Evolutionary conservation across 2,113 vertebrate genomes (phyloP).

Genomic region (Amblyornis subalaris): DNA sequence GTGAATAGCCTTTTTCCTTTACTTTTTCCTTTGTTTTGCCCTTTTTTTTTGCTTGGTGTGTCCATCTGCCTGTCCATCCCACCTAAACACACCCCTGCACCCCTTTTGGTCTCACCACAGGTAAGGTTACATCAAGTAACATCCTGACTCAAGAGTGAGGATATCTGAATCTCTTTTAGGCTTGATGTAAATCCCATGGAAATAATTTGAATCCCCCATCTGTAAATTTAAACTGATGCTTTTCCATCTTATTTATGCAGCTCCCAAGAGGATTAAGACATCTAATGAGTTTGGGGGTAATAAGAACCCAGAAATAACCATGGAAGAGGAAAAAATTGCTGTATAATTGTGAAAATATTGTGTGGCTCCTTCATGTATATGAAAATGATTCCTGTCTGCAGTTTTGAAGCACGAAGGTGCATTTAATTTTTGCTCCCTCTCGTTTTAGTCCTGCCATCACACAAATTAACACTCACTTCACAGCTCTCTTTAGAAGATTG

Average conservation of each 20-base stretch:
- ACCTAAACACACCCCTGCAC: background rate
- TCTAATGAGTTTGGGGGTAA: background rate
- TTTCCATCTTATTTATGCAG: background rate
- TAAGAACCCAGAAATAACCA: background rate
- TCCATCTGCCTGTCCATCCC: background rate
- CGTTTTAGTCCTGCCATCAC: background rate
- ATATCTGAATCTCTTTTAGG: background rate
- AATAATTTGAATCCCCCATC: background rate
- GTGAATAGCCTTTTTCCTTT: conserved; percentile 62
- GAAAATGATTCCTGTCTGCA: background rate
- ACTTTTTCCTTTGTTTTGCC: background rate
- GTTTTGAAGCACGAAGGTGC: background rate
- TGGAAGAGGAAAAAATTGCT: background rate
- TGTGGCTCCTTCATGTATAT: background rate
- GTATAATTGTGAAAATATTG: background rate
- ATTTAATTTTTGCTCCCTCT: background rate
- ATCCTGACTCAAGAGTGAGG: background rate
- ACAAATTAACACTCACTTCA: fast-evolving
- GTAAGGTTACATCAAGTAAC: background rate
- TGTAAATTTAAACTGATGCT: background rate
- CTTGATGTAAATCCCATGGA: background rate
- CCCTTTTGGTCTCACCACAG: background rate
- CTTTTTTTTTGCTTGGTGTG: background rate
- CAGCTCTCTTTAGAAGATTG: background rate
- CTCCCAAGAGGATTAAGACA: background rate